Evolutionary conservation across 2,888 invertebrate genomes (phyloP).

Genomic region (Chaetogeoica ovagalla): DNA sequence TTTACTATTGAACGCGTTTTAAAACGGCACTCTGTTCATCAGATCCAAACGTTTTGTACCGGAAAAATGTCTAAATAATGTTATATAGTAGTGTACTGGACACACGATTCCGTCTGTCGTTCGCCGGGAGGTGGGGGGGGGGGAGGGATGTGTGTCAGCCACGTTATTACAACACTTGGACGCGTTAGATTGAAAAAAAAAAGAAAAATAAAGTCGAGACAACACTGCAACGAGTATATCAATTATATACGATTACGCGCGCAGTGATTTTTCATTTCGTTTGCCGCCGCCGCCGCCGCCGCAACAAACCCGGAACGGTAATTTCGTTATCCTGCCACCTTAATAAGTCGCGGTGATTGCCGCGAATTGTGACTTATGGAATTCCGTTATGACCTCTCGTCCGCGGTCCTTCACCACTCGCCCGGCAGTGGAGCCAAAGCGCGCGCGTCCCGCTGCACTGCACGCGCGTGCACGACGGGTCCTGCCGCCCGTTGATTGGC

Average conservation of each 20-base stretch:
- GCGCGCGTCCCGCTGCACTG: conserved; percentile 1
- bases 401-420: no score
- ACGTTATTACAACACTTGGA: no score
- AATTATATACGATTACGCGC: conserved; percentile 27
- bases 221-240: conserved; percentile 14
- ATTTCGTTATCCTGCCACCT: conserved; percentile 32
- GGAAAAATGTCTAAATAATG: no score
- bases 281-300: neutral
- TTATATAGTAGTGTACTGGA: no score
- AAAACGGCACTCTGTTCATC: no score
- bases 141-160: no score
- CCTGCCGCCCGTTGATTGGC: conserved; percentile 33
- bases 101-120: no score
- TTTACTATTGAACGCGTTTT: no score
- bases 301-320: conserved; percentile 33
- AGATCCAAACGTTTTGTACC: no score
- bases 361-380: conserved; percentile 36
- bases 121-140: no score
- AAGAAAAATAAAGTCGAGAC: conserved; percentile 20
- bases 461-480: no score
- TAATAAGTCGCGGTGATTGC: conserved; percentile 42
- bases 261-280: conserved; percentile 47
- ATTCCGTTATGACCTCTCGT: conserved; percentile 42
- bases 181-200: conserved; percentile 40
- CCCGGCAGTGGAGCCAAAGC: neutral